These are phyloP conservation scores for Intellagama lesueurii DNA, from an alignment of 2,797 vertebrate genomes.

Conservation along the genomic window DNA sequence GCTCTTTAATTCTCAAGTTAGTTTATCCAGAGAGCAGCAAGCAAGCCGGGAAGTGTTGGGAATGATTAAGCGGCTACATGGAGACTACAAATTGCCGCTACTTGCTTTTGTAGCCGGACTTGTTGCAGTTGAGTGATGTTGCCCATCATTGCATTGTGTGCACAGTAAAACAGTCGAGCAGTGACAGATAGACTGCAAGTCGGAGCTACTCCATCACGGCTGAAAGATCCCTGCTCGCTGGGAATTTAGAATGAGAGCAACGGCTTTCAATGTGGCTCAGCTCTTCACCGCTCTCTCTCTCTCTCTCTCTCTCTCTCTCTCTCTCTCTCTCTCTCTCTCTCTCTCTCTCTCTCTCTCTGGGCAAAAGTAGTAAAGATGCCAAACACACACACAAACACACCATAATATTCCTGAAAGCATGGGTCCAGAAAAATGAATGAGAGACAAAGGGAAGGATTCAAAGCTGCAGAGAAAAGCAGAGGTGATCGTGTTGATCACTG, in stretches of 20 bases:
- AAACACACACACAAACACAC: background rate
- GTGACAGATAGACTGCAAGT: slow-evolving; percentile 84
- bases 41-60: slow-evolving; percentile 65
- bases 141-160: slow-evolving; percentile 83
- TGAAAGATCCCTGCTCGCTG: slow-evolving; percentile 67
- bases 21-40: slow-evolving; percentile 69
- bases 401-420: background rate
- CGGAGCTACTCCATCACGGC: slow-evolving; percentile 80
- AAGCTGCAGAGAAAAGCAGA: background rate
- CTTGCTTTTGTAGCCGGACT: slow-evolving; percentile 74
- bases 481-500: no score
- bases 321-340: no score
- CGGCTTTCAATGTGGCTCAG: slow-evolving; percentile 61
- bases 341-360: background rate
- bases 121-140: slow-evolving; percentile 81
- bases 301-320: no score
- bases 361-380: background rate
- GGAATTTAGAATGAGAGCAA: slow-evolving; percentile 65
- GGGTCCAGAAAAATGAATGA: background rate
- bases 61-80: slow-evolving; percentile 74
- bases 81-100: slow-evolving; percentile 78
- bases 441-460: background rate
- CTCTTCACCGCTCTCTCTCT: slow-evolving; percentile 38
- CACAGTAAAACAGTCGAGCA: slow-evolving; percentile 85
- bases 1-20: slow-evolving; percentile 74